Base-by-base conservation (phyloP, 2,888 invertebrate genomes). In the Eristalis arbustorum region DNA sequence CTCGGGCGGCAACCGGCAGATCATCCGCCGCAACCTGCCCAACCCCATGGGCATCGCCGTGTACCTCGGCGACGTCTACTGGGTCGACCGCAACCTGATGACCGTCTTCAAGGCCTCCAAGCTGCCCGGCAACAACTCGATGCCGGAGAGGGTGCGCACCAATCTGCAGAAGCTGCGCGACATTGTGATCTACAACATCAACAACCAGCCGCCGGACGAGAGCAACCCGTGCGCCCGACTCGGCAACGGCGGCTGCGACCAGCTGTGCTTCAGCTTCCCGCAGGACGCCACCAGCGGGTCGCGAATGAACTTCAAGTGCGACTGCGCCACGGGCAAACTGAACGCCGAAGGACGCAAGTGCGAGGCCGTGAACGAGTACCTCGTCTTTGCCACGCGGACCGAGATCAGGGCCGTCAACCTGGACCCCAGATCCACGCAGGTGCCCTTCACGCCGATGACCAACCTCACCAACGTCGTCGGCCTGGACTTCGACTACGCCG, bases 41-140 rank as follows among this genome's bases (percentile, higher is more conserved):
- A 98, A 97, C 91, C 98, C 98, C 0, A 97, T 98, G 96, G 98
- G 98, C 14, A 95, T 99, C 34, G 97, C 98, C 0, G 95, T 99
- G 0, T 95, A 97, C 90, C 96, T 96, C 40, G 95, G 95, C 40
- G 96, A 96, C 88, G 96, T 99, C 0, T 98, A 97, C 91, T 99
- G 98, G 98, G 98, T 98, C 0, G 99, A 99, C 91, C 94, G 98
- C 76, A 98, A 98, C 92, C 93, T 98, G 4, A 96, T 96, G 89
- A 96, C 97, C 0, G 95, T 98, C 28, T 96, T 96, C 91, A 96
- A 96, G 91, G 96, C 97, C 0, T 96, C 96, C 0, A 97, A 97
- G 91, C 91, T 96, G 57, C 95, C 96, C 0, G 96, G 96, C 22
- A 97, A 97, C 88, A 95, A 93, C 31, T 94, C 95, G 0, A 93